Base-by-base conservation (phyloP, 2,113 vertebrate species). In the Polyodon spathula region DNA sequence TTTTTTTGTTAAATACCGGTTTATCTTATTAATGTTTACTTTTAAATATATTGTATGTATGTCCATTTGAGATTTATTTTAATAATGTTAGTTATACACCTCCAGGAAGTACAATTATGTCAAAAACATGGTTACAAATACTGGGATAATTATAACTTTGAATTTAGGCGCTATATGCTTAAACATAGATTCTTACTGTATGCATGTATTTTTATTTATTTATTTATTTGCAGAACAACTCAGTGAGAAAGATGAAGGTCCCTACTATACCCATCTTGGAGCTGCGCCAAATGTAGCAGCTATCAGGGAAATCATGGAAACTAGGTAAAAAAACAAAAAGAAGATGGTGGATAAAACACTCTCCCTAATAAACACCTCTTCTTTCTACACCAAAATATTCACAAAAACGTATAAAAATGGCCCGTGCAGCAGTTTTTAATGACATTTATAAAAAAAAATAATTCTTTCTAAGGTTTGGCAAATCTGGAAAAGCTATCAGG, bases 211-310 rank as follows among this genome's bases (percentile, higher is more conserved):
- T 83, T 81, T 86, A 81, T 73, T 87, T 81, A n/a, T n/a, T n/a
- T n/a, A n/a, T n/a, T n/a, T n/a, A n/a, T 84, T 74, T 86, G 88
- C 81, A 98, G 96, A 98, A 72, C 94, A 97, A 93, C 92, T 98
- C 76, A 92, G 90, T 85, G 95, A 97, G 80, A 98, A 95, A 86
- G 96, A 99, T 77, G 96, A 97, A 87, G 96, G 93, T 64, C 96
- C 96, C 69, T 99, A 95, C 84, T 99, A 99, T 84, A 98, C 93
- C 70, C 96, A 99, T 75, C 86, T 99, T 78, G 96, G 95, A 76
- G 89, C 96, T 81, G 92, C 93, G 75, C 90, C 92, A 65, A 95
- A 82, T 80, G 87, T 98, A 75, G 80, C 91, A 79, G 86, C 84
- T 76, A 94, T 99, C 83, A 90, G 96, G 71, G 88, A 93, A 77